Base-by-base conservation (phyloP, 2,888 invertebrate genomes). In the Catocala nupta region DNA sequence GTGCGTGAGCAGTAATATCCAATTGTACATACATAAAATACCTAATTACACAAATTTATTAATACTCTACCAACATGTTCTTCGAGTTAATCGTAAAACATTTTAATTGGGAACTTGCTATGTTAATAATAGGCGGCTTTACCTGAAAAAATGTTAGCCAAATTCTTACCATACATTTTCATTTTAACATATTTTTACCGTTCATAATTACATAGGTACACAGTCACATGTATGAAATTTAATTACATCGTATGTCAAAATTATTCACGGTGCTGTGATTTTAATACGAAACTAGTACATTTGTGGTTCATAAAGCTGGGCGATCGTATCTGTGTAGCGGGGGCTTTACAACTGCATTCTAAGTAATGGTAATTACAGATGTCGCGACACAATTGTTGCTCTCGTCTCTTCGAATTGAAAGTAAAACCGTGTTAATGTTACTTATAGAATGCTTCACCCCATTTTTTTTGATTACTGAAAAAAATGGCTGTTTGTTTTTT, bases 281-380 rank as follows among this genome's bases (percentile, higher is more conserved):
- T 74, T 73, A 67, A 76, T 76, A 74, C 75, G 70, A 77, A 75
- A 73, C 68, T 77, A 65, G 69, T 73, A 69, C 51, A 74, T 81
- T 78, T 77, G 81, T 82, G 83, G 80, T 76, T 82, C 82, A 84
- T 83, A 83, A 85, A 85, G 70, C 81, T 79, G 73, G 69, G 73
- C 71, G 82, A 81, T 83, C 65, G 65, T 80, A 82, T 83, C 81
- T 77, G 55, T 63, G 66, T 43, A 59, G 63, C 51, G 70, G 61
- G 71, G 55, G 64, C 25, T 70, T 63, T 57, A 59, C 63, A 70
- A 59, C 56, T 59, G 54, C 59, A 54, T 65, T 59, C 59, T 68
- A 63, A 59, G 45, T 73, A 63, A 73, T 45, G 65, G 61, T 63
- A 51, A 60, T 68, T 73, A 52, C 56, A 74, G 63, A 72, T 62